Percentiles rank a stretch among this genome's conserved stretches.
phyloP scores from a whole-genome alignment of 2,797 vertebrate species.

The Gallinago solitaria region DNA sequence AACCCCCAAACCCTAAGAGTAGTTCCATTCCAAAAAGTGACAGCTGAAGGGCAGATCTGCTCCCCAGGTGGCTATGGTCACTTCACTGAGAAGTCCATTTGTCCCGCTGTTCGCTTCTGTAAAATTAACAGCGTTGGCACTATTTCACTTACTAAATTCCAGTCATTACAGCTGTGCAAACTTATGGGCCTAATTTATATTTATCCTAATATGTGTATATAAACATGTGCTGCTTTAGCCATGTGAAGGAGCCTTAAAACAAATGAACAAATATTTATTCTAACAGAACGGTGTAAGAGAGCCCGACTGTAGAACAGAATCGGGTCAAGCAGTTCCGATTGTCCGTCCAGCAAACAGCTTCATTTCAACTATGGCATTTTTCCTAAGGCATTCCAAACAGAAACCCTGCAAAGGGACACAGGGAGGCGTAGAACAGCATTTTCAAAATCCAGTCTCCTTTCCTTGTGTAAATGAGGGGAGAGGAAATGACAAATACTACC shows the following conservation, averaged over 20 bases:
- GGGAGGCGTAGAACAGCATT: neutral
- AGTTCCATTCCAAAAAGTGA: neutral
- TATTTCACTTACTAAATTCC: constrained; percentile 40
- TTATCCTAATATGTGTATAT: constrained; percentile 22
- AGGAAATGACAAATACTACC: neutral
- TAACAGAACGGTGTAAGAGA: neutral
- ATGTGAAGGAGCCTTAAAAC: constrained; percentile 21
- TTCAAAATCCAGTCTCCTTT: neutral
- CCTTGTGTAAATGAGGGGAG: neutral
- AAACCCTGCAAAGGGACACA: neutral
- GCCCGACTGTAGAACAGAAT: neutral
- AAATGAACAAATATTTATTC: constrained; percentile 54
- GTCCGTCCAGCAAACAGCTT: neutral
- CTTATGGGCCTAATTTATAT: constrained; percentile 33
- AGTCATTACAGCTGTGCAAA: constrained; percentile 63
- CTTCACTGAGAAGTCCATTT: neutral
- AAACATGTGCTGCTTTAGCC: constrained; percentile 7
- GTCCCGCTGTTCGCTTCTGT: neutral
- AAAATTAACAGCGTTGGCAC: constrained; percentile 43
- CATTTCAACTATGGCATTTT: neutral
- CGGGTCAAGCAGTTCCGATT: neutral
- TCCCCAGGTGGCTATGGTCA: neutral
- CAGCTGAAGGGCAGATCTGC: neutral
- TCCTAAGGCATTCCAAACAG: constrained; percentile 6
- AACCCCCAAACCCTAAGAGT: neutral